Percentiles rank a stretch among this genome's conserved stretches.
phyloP scores from a whole-genome alignment of 2,113 vertebrate genomes.

The Pogonocichla stellata region DNA sequence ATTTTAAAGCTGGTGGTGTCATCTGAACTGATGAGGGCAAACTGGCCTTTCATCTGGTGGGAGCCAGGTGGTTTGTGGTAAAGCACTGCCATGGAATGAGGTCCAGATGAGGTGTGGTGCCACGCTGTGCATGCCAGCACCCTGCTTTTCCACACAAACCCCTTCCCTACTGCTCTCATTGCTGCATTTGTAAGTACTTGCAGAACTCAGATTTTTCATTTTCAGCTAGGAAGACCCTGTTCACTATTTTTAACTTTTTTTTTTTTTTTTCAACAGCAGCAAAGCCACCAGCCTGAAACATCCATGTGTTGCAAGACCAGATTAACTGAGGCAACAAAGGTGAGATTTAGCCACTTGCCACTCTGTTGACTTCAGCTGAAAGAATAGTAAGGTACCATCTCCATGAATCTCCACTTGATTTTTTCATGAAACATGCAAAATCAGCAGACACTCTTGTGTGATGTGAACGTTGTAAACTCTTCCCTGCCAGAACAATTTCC shows the following conservation, averaged over 20 bases:
- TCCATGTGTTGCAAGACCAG: not conserved
- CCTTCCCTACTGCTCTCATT: not conserved
- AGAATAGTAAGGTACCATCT: not conserved
- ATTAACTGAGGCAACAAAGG: not conserved
- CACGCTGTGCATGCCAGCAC: not conserved
- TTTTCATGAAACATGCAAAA: not conserved
- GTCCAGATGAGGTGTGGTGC: not conserved
- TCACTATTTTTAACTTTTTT: not conserved
- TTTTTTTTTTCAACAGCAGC: not conserved
- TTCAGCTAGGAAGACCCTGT: not conserved
- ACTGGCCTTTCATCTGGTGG: not conserved
- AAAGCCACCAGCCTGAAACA: not conserved
- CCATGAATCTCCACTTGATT: not conserved
- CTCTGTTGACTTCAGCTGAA: not conserved
- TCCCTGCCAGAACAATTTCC: not conserved
- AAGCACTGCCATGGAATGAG: not conserved
- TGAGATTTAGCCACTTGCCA: not conserved
- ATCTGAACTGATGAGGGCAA: not conserved
- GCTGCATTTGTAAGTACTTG: not conserved
- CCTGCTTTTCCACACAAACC: not conserved
- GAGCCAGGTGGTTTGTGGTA: not conserved
- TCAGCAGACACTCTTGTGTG: not conserved
- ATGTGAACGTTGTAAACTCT: not conserved
- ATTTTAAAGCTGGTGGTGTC: not conserved
- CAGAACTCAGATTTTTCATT: not conserved